Base-by-base conservation (phyloP, 2,113 vertebrate species). In the Cinclus mexicanus region DNA sequence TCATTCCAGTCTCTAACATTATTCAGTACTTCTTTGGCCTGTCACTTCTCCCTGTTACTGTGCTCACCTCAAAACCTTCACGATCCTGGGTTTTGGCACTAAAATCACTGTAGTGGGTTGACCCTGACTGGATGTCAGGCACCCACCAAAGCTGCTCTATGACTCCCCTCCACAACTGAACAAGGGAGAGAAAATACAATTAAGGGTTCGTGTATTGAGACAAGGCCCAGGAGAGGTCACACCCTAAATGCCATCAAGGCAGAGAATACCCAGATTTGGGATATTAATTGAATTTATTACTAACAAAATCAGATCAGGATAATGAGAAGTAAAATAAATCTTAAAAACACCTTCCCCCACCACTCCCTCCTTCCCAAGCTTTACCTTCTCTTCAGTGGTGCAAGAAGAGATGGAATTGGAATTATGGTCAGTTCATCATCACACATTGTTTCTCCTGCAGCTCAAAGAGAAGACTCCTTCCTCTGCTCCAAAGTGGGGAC, bases 401-500 rank as follows among this genome's bases (percentile, higher is more conserved):
- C 18, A 52, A 44, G 55, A 28, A 37, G 55, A 33, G 17, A 7
- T 10, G 46, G 14, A 33, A 77, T 37, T 18, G 26, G 39, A 5
- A 2, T 60, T 60, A 28, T 53, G 6, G 33, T 39, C 33, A 8
- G 14, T 46, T 77, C 55, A 37, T 77, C 55, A 37, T 52, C 33
- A 52, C 21, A 14, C 1, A 0, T 11, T 5, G 8, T 31, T 52
- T 44, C 26, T 52, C 25, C 31, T 9, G 7, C 5, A 7, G 63
- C 44, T 76, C 53, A 31, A 11, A 61, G 61, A 50, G 26, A 52
- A 31, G 17, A 44, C 9, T 33, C 53, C 21, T 68, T 68, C 17
- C 21, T 8, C 22, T 60, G 18, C 18, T 44, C 23, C 46, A 69
- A 0, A 0, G 0, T 28, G 26, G 39, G 11, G 19, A 39, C 10